Evolutionary conservation across 1,140 invertebrate species (phyloP), one percentile per base, ranked within the genome.

Genomic region (Apolygus lucorum): DNA sequence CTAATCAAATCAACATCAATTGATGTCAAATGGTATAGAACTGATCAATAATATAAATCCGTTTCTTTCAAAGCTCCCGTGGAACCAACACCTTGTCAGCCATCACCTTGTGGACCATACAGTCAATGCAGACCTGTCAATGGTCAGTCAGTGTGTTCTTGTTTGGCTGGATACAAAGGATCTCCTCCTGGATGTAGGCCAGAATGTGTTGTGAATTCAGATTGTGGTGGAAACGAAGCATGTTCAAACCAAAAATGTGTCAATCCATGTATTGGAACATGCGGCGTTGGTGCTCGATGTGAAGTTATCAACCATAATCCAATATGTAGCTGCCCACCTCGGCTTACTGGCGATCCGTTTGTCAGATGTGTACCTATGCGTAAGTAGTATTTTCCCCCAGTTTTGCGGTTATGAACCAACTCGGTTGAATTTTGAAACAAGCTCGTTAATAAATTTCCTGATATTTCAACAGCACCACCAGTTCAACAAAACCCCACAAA

Each of bases 221-320:
- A 92, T 78, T 88, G 89, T 79, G 79, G 84, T 63, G 77, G 81
- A 25, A 84, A 84, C 70, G 83, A 86, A 75, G 87, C 88, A 0
- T 92, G 90, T 77, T 82, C 88, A 21, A 88, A 90, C 78, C 84
- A 90, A 74, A 89, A 89, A 80, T 92, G 91, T 75, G 80, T 83
- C 42, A 86, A 92, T 76, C 90, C 90, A 13, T 93, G 91, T 72
- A 82, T 84, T 4, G 88, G 88, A 66, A 84, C 86, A 11, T 94
- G 91, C 78, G 91, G 91, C 17, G 78, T 84, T 2, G 84, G 85
- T 74, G 85, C 89, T 0, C 82, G 85, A 67, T 92, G 90, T 75
- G 81, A 84, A 73, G 86, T 88, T 1, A 78, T 84, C 1, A 85
- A 85, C 73, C 85, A 86, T 71, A 86, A 85, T 75, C 84, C 85